Conservation (phyloP, 1,140 invertebrate genomes). For the Elymnias hypermnestra region DNA sequence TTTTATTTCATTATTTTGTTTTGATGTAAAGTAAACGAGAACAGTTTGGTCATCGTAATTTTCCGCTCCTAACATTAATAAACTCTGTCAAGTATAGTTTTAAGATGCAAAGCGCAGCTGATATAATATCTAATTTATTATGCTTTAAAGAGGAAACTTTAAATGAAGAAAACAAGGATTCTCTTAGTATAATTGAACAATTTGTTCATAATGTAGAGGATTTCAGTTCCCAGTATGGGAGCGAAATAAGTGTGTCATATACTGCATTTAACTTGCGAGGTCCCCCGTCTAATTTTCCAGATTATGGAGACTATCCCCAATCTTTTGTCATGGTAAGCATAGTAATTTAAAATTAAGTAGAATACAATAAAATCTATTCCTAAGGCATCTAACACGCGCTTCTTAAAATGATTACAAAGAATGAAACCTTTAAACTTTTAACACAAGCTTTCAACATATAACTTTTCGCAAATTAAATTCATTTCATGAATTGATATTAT, state of each 20-base stretch:
- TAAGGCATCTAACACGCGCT: too few species aligned
- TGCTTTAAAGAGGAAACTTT: conserved; percentile 50
- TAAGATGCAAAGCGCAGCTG: conserved; percentile 59
- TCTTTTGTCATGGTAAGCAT: conserved; percentile 89
- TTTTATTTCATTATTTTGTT: conserved; percentile 8
- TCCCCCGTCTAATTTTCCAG: conserved; percentile 88
- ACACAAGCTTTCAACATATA: too few species aligned
- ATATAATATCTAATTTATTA: conserved; percentile 57
- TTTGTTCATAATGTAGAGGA: conserved; percentile 80
- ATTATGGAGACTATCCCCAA: conserved; percentile 93
- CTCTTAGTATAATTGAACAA: conserved; percentile 55
- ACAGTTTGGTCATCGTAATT: not conserved
- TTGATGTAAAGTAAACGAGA: too few species aligned
- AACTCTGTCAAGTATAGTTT: not conserved
- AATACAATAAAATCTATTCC: too few species aligned
- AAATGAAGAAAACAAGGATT: conserved; percentile 39
- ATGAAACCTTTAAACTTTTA: too few species aligned
- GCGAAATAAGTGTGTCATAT: conserved; percentile 90
- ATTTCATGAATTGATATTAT: too few species aligned
- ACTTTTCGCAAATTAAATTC: too few species aligned
- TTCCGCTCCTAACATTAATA: not conserved
- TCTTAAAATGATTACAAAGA: not conserved
- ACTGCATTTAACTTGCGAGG: conserved; percentile 91
- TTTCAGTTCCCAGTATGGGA: conserved; percentile 94
- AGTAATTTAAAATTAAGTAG: conserved; percentile 9